Base-by-base conservation (phyloP, 2,113 vertebrate genomes). In the Chamaetylas fuelleborni region DNA sequence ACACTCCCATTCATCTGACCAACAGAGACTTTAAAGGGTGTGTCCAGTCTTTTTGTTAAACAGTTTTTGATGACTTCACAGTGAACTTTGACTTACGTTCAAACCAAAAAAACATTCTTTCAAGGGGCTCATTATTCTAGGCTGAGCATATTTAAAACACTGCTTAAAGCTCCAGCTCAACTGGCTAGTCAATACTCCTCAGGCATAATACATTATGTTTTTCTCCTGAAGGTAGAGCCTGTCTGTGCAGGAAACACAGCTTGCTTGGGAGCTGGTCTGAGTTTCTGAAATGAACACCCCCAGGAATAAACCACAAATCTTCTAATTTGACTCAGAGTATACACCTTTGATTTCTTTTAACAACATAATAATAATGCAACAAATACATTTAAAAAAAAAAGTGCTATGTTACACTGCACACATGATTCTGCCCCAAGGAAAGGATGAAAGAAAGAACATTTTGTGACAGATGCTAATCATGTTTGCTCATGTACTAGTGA, bases 391-490 rank as follows among this genome's bases (percentile, higher is more conserved):
- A 40, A 71, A 34, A 70, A 45, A 34, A 70, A 45, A 38, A 23
- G 6, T 29, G 19, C 48, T 36, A 51, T 8, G 31, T 66, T 84
- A 86, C 45, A 62, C n/a, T 36, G 42, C 33, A 90, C 58, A 90
- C 66, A 88, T 42, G 70, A 70, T 86, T 93, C 47, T 90, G 86
- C 94, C 86, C 26, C 64, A 82, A 91, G 93, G 74, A 80, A 33
- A 91, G 38, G 81, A 90, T 82, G 85, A 94, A 95, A 85, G 78
- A 87, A 95, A 74, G 90, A 93, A 86, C 79, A 81, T 86, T 90
- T 77, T 95, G 85, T 96, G 93, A 92, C 95, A 96, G 67, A 94
- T 81, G 90, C 60, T 95, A 86, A 91, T 90, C 51, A 1, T 82
- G 84, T 94, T 95, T 82, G 76, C 64, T 96, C 90, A 95, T 88